Evolutionary conservation across 2,113 vertebrate genomes (phyloP).

Genomic region (Chloebia gouldiae): DNA sequence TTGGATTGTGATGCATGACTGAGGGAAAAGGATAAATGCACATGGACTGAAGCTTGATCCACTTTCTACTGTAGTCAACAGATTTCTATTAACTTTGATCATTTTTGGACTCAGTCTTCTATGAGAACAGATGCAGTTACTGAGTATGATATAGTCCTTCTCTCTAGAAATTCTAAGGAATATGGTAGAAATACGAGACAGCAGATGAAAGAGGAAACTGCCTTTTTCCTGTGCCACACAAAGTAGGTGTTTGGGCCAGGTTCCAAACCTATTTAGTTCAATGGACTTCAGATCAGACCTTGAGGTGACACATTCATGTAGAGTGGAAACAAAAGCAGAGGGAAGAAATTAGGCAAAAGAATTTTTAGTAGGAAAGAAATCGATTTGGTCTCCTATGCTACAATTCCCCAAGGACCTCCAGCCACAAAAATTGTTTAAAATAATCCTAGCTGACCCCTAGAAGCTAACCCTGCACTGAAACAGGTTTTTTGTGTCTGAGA

Average conservation of each 20-base stretch:
- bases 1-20: background rate
- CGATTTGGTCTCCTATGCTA: background rate
- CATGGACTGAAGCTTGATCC: background rate
- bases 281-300: conserved; percentile 31
- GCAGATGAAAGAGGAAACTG: conserved; percentile 33
- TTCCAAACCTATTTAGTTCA: conserved; percentile 25
- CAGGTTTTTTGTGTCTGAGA: background rate
- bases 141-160: background rate
- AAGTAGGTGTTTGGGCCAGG: conserved; percentile 39
- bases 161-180: background rate
- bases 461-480: background rate
- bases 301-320: background rate
- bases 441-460: background rate
- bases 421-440: background rate
- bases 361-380: conserved; percentile 21
- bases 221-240: background rate
- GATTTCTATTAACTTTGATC: background rate
- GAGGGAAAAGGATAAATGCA: background rate
- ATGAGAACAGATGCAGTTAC: conserved; percentile 27
- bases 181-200: background rate
- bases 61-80: background rate
- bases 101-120: background rate
- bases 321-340: background rate
- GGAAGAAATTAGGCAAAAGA: background rate
- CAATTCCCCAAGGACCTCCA: background rate